Percentiles rank a stretch among this genome's conserved stretches.
These are phyloP conservation scores for Leptinotarsa lineolata DNA, from an alignment of 1,140 invertebrate genomes.

Conservation along the genomic window DNA sequence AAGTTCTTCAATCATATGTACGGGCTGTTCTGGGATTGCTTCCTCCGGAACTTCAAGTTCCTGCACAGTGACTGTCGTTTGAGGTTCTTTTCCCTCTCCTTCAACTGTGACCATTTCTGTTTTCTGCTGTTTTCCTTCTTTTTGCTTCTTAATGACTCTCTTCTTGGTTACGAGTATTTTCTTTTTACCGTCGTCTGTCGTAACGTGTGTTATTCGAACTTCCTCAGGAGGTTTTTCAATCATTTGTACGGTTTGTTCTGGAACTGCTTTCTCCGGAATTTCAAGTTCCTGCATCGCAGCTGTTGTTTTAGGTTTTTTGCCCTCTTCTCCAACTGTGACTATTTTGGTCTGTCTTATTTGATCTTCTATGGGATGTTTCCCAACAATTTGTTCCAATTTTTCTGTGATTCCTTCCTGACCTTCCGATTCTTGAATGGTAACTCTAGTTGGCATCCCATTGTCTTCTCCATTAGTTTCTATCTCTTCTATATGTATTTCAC, in stretches of 20 bases:
- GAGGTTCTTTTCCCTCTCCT: constrained; percentile 49
- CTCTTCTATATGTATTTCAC: constrained; percentile 47
- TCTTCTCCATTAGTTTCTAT: constrained; percentile 54
- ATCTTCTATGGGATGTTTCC: constrained; percentile 42
- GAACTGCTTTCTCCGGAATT: constrained; percentile 28
- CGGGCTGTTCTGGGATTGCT: constrained; percentile 25
- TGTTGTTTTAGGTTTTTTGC: constrained; percentile 53
- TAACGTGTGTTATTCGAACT: constrained; percentile 24
- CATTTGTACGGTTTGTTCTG: constrained; percentile 10
- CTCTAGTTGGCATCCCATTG: constrained; percentile 43
- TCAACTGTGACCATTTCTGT: constrained; percentile 53
- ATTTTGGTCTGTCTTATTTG: constrained; percentile 49
- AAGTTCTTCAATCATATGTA: constrained; percentile 44
- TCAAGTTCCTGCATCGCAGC: constrained; percentile 51
- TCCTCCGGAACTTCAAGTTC: constrained; percentile 45
- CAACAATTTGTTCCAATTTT: constrained; percentile 28
- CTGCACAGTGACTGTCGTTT: constrained; percentile 45
- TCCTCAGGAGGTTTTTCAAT: constrained; percentile 40
- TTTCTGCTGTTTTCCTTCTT: constrained; percentile 43
- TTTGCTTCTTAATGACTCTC: constrained; percentile 41
- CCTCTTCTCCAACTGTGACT: constrained; percentile 51
- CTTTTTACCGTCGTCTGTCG: constrained; percentile 40
- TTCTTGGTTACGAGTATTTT: constrained; percentile 23
- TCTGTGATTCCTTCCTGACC: constrained; percentile 30
- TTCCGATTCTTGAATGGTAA: constrained; percentile 46